These are phyloP conservation scores for Thomomys bottae DNA, from an alignment of 2,113 vertebrate species.

Conservation along the genomic window DNA sequence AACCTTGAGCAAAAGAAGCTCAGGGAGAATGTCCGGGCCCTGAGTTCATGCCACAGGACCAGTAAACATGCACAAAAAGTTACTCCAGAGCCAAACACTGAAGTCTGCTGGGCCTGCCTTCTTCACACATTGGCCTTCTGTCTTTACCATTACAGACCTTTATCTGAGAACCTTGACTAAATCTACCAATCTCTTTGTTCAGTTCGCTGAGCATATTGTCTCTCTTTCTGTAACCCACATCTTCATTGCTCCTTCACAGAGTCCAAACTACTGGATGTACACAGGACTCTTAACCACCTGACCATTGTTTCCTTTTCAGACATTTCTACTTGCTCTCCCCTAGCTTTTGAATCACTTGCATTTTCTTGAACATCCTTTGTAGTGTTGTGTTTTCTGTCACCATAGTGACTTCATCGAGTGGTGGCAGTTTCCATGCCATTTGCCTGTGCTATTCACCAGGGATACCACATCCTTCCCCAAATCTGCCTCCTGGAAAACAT, in stretches of 20 bases:
- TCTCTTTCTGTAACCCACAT: constrained; percentile 9
- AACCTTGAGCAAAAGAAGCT: too few relatives aligned
- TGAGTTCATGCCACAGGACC: too few relatives aligned
- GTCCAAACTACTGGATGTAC: neutral
- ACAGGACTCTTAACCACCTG: neutral
- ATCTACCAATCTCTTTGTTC: neutral
- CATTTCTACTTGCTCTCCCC: neutral
- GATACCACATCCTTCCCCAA: neutral
- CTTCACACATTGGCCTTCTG: neutral
- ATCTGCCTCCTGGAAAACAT: neutral
- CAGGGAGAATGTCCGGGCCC: too few relatives aligned
- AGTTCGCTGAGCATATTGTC: neutral
- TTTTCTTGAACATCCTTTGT: neutral
- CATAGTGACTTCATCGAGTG: too few relatives aligned
- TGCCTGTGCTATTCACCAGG: neutral
- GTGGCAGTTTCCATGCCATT: neutral
- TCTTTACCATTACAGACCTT: neutral
- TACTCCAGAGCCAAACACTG: neutral
- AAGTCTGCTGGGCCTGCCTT: neutral
- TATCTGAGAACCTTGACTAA: neutral
- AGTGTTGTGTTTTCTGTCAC: neutral
- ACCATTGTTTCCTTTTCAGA: neutral
- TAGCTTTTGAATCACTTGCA: neutral
- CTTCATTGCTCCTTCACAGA: neutral
- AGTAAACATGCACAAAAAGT: too few relatives aligned